Evolutionary conservation across 2,888 invertebrate species (phyloP), one percentile per base, ranked within the genome.

Genomic region (Drosophila prostipennis): DNA sequence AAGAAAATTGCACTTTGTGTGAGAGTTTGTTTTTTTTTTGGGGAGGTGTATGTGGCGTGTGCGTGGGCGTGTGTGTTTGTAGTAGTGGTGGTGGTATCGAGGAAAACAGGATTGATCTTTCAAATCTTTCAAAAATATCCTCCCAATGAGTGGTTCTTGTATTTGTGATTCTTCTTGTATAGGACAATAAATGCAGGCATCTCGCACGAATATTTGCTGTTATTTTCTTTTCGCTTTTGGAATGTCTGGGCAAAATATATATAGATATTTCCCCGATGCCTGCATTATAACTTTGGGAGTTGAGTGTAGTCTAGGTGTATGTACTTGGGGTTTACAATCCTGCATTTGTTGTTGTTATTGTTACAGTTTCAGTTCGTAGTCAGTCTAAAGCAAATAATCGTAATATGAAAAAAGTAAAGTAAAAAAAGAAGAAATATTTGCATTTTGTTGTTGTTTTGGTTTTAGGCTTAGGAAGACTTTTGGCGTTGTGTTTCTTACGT

Each of bases 381-480:
- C 81, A 82, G 82, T 85, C 82, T 84, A 82, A 79, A 81, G 69
- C 65, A 81, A 75, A 78, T 72, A 75, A 71, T 74, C 57, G 74
- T 51, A 53, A 64, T 64, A 53, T 61, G 75, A 75, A 54, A 29
- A 54, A 55, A 64, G 56, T 54, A 23, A 56, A n/a, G n/a, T n/a
- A n/a, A 29, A 54, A 64, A 58, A 57, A 32, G 6, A 29, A 60
- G 55, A 23, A 56, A 60, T 40, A 34, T 40, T 74, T 60, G 43
- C 73, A 61, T 72, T 57, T 52, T 64, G 80, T 78, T 67, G 45
- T 72, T 57, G 45, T 55, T 65, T 65, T 59, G 58, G 40, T 68
- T 72, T 72, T 68, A 80, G 79, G 80, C 77, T 79, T 79, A 89
- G 89, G 89, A 89, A 89, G 89, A 89, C 89, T 82, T 89, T 89